Conservation (phyloP, 2,113 vertebrate species). For the Actenoides lindsayi region DNA sequence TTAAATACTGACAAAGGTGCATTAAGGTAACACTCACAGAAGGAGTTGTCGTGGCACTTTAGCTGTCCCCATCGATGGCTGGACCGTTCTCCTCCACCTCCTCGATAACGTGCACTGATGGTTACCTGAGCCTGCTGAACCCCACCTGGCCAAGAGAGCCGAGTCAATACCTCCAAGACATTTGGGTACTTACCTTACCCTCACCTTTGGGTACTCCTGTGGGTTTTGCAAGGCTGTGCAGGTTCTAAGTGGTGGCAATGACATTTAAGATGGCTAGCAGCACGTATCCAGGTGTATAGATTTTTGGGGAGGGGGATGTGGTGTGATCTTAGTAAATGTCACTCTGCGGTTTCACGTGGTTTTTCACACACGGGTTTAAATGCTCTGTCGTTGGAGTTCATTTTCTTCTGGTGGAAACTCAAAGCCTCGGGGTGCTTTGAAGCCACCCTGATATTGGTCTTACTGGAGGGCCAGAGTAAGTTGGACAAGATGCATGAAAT, state of each 20-base stretch:
- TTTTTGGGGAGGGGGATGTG: neutral
- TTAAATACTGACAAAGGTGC: neutral
- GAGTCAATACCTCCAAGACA: neutral
- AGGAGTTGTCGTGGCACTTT: neutral
- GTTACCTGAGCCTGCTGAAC: neutral
- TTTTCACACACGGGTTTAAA: neutral
- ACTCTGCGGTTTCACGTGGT: neutral
- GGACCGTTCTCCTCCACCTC: neutral
- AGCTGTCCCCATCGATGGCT: neutral
- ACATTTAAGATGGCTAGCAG: neutral
- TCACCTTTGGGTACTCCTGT: neutral
- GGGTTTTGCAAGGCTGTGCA: neutral
- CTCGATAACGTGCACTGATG: rapidly evolving
- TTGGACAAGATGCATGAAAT: neutral
- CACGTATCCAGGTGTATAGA: neutral
- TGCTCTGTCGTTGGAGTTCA: neutral
- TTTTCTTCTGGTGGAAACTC: neutral
- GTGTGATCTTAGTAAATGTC: neutral
- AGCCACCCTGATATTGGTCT: neutral
- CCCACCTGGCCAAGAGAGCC: neutral
- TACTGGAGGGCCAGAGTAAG: neutral
- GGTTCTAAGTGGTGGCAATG: neutral
- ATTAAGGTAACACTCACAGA: neutral
- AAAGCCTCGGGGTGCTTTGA: neutral
- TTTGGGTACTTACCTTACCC: too few relatives aligned